Percentiles rank a stretch among this genome's conserved stretches.
phyloP scores from a whole-genome alignment of 1,140 invertebrate genomes.

The Eumaeus atala region DNA sequence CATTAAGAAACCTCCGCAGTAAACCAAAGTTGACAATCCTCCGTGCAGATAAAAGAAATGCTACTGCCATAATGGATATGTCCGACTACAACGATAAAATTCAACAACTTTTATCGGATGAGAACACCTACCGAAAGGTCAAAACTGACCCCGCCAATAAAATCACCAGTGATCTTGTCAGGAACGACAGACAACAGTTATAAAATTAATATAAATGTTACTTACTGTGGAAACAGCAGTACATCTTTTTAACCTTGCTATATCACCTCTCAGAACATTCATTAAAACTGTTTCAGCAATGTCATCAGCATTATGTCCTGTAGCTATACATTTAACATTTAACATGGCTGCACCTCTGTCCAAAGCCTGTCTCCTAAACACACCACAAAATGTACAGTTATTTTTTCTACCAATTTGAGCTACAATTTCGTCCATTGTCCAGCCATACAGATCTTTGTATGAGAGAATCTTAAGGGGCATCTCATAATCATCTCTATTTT shows the following conservation, averaged over 20 bases:
- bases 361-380: slow-evolving; percentile 95
- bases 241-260: slow-evolving; percentile 93
- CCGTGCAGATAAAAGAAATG: too few relatives aligned
- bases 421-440: slow-evolving; percentile 99
- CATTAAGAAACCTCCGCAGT: too few relatives aligned
- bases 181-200: too few relatives aligned
- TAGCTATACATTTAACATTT: slow-evolving; percentile 94
- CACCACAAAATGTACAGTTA: slow-evolving; percentile 99
- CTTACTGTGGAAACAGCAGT: slow-evolving; percentile 90
- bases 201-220: slow-evolving; percentile 13
- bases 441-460: slow-evolving; percentile 98
- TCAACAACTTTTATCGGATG: too few relatives aligned
- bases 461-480: slow-evolving; percentile 97
- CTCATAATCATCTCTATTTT: slow-evolving; percentile 94
- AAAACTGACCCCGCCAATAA: too few relatives aligned
- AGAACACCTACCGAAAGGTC: too few relatives aligned
- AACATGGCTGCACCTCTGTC: slow-evolving; percentile 93
- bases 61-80: too few relatives aligned
- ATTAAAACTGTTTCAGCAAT: slow-evolving; percentile 99
- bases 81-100: too few relatives aligned
- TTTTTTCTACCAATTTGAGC: slow-evolving; percentile 95
- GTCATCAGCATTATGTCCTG: slow-evolving; percentile 99
- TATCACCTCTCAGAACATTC: slow-evolving; percentile 98
- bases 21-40: too few relatives aligned
- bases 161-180: too few relatives aligned